Evolutionary conservation across 2,113 vertebrate genomes (phyloP), one percentile per base, ranked within the genome.

Genomic region (Turdus rufiventris): DNA sequence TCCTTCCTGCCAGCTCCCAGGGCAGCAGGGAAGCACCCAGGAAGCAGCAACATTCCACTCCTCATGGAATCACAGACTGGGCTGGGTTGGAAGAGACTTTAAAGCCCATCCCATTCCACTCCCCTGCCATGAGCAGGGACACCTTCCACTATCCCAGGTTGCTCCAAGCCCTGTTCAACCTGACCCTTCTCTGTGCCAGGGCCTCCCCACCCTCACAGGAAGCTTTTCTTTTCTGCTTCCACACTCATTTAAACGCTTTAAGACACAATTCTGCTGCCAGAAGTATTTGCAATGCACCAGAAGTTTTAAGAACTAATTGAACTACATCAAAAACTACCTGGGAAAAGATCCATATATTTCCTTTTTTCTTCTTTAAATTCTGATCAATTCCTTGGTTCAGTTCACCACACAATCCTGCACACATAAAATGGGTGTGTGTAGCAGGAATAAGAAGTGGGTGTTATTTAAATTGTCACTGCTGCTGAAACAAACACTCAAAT

Each of bases 391-490:
- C 65, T 38, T 3, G 1, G 42, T 26, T 78, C 29, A 38, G n/a
- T 7, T 85, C 66, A 9, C 34, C 34, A 16, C 36, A 38, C 0
- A 8, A 72, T 36, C 58, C 90, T 54, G 74, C 43, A 76, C 71
- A 42, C 81, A 21, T 11, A 21, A 57, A 76, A 82, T 91, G 92
- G 94, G 88, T 26, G 92, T 88, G 76, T 45, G 50, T 10, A 53
- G 78, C 78, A 94, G 63, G 82, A 90, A 13, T 83, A 73, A 85
- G 92, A 87, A 88, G 63, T 76, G 63, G 79, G 85, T 93, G 88
- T 92, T 73, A 79, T 83, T 94, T 76, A 88, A 95, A 80, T 85
- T 88, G 78, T 85, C 92, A 29, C 85, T 80, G 82, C 92, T 85
- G 82, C 90, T 0, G 90, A 91, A 95, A 88, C 92, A 91, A 90